Evolutionary conservation across 2,888 invertebrate genomes (phyloP).

Genomic region (Agonopterix alstromeriana): DNA sequence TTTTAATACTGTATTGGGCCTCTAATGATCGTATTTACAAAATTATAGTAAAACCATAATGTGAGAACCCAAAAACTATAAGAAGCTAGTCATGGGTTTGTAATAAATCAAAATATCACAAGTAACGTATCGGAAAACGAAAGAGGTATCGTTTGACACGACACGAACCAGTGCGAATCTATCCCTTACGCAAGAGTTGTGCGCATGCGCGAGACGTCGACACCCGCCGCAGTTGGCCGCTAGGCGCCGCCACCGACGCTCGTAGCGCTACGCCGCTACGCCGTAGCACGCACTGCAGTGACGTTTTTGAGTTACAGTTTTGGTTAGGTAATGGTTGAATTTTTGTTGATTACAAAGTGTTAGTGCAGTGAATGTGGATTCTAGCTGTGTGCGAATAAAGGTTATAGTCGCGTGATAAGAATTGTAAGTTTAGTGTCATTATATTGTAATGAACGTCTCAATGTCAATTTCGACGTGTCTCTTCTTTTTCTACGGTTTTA

Average conservation of each 20-base stretch:
- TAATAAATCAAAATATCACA: too few relatives aligned
- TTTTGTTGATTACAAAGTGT: not conserved
- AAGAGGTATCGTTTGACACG: constrained; percentile 32
- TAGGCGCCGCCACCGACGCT: constrained; percentile 29
- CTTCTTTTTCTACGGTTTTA: too few relatives aligned
- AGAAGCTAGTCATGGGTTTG: too few relatives aligned
- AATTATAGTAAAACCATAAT: not conserved
- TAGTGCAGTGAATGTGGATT: not conserved
- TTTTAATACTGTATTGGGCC: too few relatives aligned
- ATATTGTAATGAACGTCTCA: too few relatives aligned
- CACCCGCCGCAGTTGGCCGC: constrained; percentile 58
- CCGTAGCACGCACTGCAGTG: constrained; percentile 48
- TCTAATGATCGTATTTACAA: too few relatives aligned
- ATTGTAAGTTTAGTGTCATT: not conserved
- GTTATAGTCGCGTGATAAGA: not conserved
- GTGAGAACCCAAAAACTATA: not conserved
- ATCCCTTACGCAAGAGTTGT: constrained; percentile 30
- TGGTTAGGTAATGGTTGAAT: not conserved
- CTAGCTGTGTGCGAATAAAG: not conserved
- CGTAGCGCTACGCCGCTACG: constrained; percentile 29
- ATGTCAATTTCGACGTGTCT: too few relatives aligned
- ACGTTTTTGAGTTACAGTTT: constrained; percentile 22
- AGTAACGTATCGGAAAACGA: constrained; percentile 41
- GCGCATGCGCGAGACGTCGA: constrained; percentile 51
- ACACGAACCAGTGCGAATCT: constrained; percentile 39